Conservation (phyloP, 2,797 vertebrate genomes). For the Pseudomugil tenellus region DNA sequence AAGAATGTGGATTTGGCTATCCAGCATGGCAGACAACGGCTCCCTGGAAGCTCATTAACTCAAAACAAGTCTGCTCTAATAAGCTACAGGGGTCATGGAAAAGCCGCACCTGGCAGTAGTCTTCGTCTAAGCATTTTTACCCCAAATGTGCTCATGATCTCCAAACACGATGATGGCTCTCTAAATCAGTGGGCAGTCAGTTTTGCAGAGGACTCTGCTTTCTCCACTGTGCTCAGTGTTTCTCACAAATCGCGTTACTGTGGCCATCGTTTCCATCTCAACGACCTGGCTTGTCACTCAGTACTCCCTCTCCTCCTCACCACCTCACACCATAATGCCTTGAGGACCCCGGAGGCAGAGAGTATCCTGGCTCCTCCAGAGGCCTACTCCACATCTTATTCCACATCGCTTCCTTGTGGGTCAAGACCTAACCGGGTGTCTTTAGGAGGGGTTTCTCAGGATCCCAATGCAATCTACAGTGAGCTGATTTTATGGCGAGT, state of each 20-base stretch:
- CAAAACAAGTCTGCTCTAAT: conserved; percentile 91
- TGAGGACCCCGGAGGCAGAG: conserved; percentile 86
- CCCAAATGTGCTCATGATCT: conserved; percentile 98
- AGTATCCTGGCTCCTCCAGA: conserved; percentile 61
- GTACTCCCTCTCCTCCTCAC: conserved; percentile 95
- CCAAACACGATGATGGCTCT: conserved; percentile 96
- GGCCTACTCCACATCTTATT: conserved; percentile 23
- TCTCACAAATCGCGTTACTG: conserved; percentile 98
- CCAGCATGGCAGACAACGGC: conserved; percentile 93
- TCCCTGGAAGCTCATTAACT: conserved; percentile 82
- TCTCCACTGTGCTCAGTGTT: conserved; percentile 96
- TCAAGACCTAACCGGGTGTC: conserved; percentile 73
- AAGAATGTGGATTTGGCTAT: conserved; percentile 96
- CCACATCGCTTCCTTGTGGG: conserved; percentile 44
- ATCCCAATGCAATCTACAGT: conserved; percentile 93
- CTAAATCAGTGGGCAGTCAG: conserved; percentile 98
- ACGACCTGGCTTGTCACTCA: conserved; percentile 96
- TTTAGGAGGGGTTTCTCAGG: conserved; percentile 83
- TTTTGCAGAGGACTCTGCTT: conserved; percentile 96
- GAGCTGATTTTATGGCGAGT: conserved; percentile 99
- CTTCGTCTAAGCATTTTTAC: conserved; percentile 97
- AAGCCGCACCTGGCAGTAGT: conserved; percentile 83
- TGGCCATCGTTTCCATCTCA: conserved; percentile 98
- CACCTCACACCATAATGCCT: conserved; percentile 96
- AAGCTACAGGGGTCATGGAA: conserved; percentile 88